These are phyloP conservation scores for Chromis chromis DNA, from an alignment of 2,797 vertebrate species.

Conservation along the genomic window DNA sequence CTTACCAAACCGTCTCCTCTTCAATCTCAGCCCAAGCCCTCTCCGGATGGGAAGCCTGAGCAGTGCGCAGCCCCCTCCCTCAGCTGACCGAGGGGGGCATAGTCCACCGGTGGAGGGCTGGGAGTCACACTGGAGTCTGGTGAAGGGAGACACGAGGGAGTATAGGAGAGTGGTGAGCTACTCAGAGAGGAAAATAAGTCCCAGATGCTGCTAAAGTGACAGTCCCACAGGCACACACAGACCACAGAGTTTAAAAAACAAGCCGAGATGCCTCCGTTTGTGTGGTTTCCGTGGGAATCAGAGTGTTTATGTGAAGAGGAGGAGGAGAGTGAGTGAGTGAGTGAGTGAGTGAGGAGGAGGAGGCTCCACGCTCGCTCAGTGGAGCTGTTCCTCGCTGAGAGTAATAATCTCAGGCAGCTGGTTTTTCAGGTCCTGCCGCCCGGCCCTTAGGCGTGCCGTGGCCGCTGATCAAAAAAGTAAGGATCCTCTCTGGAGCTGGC, in stretches of 20 bases:
- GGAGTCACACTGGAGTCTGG: constrained; percentile 21
- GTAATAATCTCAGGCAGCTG: constrained; percentile 77
- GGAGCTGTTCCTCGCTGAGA: constrained; percentile 37
- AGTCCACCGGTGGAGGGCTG: constrained; percentile 66
- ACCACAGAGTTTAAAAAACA: neutral
- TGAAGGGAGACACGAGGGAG: constrained; percentile 11
- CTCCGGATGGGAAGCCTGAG: constrained; percentile 64
- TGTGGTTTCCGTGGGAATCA: constrained; percentile 53
- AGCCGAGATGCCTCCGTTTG: constrained; percentile 21
- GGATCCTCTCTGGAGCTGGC: constrained; percentile 28
- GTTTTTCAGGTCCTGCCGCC: constrained; percentile 85
- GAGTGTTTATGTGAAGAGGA: constrained; percentile 45
- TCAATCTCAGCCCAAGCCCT: constrained; percentile 48
- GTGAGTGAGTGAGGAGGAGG: neutral
- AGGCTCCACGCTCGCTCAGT: constrained; percentile 40
- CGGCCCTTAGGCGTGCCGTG: constrained; percentile 72
- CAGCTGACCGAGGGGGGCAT: constrained; percentile 76
- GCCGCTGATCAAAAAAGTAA: constrained; percentile 54
- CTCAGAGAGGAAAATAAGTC: constrained; percentile 20
- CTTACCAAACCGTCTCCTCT: constrained; percentile 60
- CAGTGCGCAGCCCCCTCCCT: constrained; percentile 69
- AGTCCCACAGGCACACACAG: constrained; percentile 26
- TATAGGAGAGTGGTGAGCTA: neutral
- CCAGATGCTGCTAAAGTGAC: constrained; percentile 20
- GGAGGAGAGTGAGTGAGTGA: neutral